Evolutionary conservation across 1,140 invertebrate genomes (phyloP).

Genomic region (Mya arenaria): DNA sequence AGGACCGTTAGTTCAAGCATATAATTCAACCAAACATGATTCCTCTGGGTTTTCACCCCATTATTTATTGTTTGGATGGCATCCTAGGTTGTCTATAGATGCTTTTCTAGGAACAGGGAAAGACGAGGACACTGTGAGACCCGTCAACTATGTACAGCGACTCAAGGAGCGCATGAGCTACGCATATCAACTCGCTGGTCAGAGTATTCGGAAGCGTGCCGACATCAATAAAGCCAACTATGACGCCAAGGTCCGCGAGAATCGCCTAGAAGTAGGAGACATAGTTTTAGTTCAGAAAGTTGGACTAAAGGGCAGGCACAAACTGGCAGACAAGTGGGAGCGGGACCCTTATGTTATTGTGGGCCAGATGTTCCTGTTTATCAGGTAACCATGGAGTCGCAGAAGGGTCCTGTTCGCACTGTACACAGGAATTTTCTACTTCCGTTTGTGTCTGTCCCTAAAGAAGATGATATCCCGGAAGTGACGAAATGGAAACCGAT

Average conservation of each 20-base stretch:
- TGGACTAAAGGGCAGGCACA: neutral
- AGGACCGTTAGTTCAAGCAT: slow-evolving; percentile 4
- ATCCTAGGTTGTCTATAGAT: slow-evolving; percentile 31
- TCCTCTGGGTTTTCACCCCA: slow-evolving; percentile 12
- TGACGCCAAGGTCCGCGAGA: neutral
- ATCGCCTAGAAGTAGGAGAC: neutral
- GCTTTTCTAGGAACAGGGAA: slow-evolving; percentile 14
- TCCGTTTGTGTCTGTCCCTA: too few species aligned
- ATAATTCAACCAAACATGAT: slow-evolving; percentile 18
- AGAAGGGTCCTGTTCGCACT: neutral
- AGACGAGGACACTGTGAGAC: neutral
- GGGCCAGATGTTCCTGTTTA: slow-evolving; percentile 7
- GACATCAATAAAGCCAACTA: neutral
- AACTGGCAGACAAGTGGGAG: slow-evolving; percentile 37
- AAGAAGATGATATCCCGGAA: too few species aligned
- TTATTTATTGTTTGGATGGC: slow-evolving; percentile 10
- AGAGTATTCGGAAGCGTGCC: neutral
- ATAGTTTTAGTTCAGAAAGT: slow-evolving; percentile 18
- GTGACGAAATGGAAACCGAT: too few species aligned
- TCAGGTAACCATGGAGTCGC: slow-evolving; percentile 3
- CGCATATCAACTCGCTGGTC: neutral
- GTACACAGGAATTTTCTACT: slow-evolving; percentile 20
- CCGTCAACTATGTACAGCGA: neutral
- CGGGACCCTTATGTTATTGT: neutral
- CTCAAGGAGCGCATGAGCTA: neutral